Evolutionary conservation across 2,888 invertebrate genomes (phyloP).

Genomic region (Chydorus sphaericus): DNA sequence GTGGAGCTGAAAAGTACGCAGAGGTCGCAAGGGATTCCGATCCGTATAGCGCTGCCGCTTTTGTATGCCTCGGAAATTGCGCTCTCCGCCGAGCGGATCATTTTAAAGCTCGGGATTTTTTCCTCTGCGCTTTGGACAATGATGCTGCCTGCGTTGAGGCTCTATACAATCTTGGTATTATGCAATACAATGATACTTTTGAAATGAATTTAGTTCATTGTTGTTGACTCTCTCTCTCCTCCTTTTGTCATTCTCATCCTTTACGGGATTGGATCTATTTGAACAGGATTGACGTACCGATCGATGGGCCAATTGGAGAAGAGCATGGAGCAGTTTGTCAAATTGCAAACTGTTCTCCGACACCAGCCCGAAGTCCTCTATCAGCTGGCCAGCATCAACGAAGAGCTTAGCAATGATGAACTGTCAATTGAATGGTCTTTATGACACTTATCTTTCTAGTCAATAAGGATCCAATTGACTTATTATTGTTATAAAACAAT

Average conservation of each 20-base stretch:
- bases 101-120: constrained; percentile 53
- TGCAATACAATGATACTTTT: no score
- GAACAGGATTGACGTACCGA: constrained; percentile 53
- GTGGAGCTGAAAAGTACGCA: constrained; percentile 60
- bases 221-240: no score
- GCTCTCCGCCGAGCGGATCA: constrained; percentile 50
- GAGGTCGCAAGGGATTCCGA: constrained; percentile 57
- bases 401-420: constrained; percentile 42
- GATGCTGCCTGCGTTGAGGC: constrained; percentile 73
- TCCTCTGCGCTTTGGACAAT: constrained; percentile 57
- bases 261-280: background rate
- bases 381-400: constrained; percentile 63
- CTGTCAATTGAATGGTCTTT: constrained; percentile 38
- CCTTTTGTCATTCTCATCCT: background rate
- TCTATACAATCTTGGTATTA: constrained; percentile 56
- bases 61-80: constrained; percentile 73
- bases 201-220: no score
- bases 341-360: constrained; percentile 51
- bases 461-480: background rate
- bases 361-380: constrained; percentile 59
- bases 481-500: background rate
- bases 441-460: constrained; percentile 17
- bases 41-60: constrained; percentile 61
- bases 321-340: constrained; percentile 63
- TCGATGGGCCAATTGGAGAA: constrained; percentile 51